A percentile compares a stretch with the other conserved stretches of the same genome.
These are phyloP conservation scores for Chloroceryle inda DNA, from an alignment of 2,797 vertebrate genomes.

Conservation along the genomic window DNA sequence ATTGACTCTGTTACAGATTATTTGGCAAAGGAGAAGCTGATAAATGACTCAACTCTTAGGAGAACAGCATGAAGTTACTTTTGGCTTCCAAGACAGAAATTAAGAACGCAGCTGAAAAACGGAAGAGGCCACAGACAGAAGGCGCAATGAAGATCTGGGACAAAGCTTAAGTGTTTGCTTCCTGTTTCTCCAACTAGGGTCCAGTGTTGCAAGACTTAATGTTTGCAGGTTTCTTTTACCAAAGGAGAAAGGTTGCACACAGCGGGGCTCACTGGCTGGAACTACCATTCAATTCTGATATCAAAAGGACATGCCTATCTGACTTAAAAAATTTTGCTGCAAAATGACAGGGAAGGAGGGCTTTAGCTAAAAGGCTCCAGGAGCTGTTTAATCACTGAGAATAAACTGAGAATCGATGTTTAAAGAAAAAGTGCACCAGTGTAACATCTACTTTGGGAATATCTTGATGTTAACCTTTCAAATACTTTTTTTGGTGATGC, in stretches of 20 bases:
- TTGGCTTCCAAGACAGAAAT: conserved; percentile 42
- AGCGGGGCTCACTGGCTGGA: accelerated
- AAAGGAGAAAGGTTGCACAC: not conserved
- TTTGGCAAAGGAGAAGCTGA: conserved; percentile 15
- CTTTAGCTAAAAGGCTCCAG: not conserved
- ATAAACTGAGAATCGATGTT: not conserved
- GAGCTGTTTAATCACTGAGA: not conserved
- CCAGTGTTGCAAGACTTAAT: not conserved
- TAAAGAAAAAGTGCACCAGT: not conserved
- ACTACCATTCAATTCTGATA: not conserved
- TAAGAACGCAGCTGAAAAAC: conserved; percentile 42
- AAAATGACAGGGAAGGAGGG: not conserved
- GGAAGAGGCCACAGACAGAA: conserved; percentile 21
- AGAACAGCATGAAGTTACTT: conserved; percentile 29
- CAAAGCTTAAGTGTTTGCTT: conserved; percentile 3
- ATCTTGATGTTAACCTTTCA: not conserved
- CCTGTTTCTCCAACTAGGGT: not conserved
- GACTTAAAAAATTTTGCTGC: not conserved
- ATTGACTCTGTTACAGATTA: conserved; percentile 25
- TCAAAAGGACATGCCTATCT: not conserved
- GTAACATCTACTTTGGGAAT: not conserved
- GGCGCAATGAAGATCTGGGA: conserved; percentile 6
- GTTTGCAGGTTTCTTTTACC: not conserved
- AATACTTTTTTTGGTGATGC: not conserved
- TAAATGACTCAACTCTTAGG: conserved; percentile 32